Evolutionary conservation across 2,113 vertebrate species (phyloP).

Genomic region (Chiloscyllium plagiosum): DNA sequence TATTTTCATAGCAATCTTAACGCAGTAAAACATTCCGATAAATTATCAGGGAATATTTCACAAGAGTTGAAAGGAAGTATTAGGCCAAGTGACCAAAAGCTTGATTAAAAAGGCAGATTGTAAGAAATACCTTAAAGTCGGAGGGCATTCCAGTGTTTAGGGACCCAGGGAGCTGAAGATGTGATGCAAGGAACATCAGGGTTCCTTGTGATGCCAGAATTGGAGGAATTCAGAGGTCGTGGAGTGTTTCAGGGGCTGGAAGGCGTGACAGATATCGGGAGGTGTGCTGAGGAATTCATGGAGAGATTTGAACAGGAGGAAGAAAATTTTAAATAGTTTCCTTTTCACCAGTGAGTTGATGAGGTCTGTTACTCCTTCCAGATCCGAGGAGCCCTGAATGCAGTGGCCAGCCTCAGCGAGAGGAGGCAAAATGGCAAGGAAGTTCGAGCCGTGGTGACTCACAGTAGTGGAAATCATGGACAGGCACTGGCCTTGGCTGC

Average conservation of each 20-base stretch:
- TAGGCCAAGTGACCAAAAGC: background rate
- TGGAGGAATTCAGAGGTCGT: background rate
- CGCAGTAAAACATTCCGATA: background rate
- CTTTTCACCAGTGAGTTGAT: background rate
- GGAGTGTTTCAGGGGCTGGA: background rate
- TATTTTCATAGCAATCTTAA: background rate
- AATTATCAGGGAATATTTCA: background rate
- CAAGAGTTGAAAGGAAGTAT: background rate
- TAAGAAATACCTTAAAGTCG: background rate
- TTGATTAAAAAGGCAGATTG: background rate
- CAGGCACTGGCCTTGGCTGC: slow-evolving; percentile 60
- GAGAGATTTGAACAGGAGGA: background rate
- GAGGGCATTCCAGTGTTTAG: background rate
- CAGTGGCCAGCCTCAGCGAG: slow-evolving; percentile 45
- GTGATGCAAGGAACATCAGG: background rate
- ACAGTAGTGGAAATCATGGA: slow-evolving; percentile 63
- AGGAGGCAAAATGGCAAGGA: background rate
- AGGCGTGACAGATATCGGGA: no score
- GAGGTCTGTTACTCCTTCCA: slow-evolving; percentile 36
- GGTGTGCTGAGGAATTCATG: background rate
- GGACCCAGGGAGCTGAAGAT: background rate
- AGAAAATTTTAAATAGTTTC: background rate
- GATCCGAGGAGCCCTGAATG: slow-evolving; percentile 61
- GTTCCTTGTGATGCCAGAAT: background rate
- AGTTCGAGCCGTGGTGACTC: slow-evolving; percentile 52